phyloP scores from a whole-genome alignment of 2,113 vertebrate species.

The Leucopsar rothschildi region DNA sequence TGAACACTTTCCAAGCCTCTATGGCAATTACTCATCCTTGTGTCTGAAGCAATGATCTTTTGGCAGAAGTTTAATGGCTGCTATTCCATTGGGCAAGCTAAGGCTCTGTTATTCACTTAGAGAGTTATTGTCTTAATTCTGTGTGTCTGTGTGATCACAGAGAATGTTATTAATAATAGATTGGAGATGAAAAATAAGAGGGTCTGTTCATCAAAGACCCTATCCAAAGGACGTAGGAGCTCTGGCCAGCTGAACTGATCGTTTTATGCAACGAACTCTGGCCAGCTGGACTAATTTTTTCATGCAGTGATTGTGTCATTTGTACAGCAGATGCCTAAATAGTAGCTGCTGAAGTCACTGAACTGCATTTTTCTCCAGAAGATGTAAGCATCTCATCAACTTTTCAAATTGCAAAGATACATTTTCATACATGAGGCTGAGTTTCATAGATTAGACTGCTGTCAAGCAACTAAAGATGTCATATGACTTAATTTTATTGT shows the following conservation, averaged over 20 bases:
- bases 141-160: slow-evolving; percentile 28
- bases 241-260: background rate
- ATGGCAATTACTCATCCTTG: background rate
- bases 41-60: background rate
- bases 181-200: slow-evolving; percentile 3
- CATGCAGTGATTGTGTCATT: background rate
- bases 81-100: background rate
- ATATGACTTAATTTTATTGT: background rate
- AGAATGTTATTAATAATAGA: slow-evolving; percentile 52
- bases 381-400: background rate
- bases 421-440: background rate
- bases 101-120: background rate
- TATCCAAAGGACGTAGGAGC: background rate
- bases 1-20: background rate
- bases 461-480: background rate
- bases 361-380: background rate
- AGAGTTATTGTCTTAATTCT: slow-evolving; percentile 33
- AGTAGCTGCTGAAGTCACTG: slow-evolving; percentile 1
- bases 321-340: background rate
- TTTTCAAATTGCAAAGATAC: background rate
- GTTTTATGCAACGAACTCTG: too few species aligned
- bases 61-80: background rate
- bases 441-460: background rate
- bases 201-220: background rate
- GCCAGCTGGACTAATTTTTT: background rate